Base-by-base conservation (phyloP, 2,888 invertebrate genomes). In the Pseudococcus viburni region DNA sequence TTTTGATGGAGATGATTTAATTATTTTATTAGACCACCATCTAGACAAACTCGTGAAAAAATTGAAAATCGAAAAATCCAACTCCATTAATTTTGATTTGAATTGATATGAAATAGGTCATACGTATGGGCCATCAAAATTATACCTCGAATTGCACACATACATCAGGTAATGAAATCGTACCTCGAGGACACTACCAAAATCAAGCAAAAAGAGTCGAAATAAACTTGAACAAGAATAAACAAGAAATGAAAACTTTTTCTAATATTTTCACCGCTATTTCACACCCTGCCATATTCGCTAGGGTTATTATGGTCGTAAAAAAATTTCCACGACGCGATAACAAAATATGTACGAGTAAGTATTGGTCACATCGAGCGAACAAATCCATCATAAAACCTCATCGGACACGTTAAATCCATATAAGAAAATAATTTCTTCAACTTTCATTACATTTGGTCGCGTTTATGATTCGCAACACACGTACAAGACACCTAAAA, bases 401-500 rank as follows among this genome's bases (percentile, higher is more conserved):
- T 73, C 73, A 17, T 73, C 33, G 73, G 73, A 73, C 73, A 73
- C 73, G 73, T 73, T 73, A 73, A 73, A 73, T 33, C 73, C 73
- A 68, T 68, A 68, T 68, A 22, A 4, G 26, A 22, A 68, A 68
- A 55, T 55, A 33, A 73, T 73, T 73, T 15, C 33, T 8, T 7
- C 33, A 73, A 33, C 33, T 73, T 73, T 73, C 33, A 73, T 73
- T 73, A 73, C 33, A 73, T 73, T 73, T 73, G 33, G 73, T 73
- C 73, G 33, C 33, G 33, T 73, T 73, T 73, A 73, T 33, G 73
- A 26, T 33, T 42, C 42, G 42, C 42, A 42, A 33, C 33, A 73
- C 22, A 68, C 64, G 64, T 64, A 22, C 11, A 6, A 17, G 22
- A 11, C 22, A 22, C 64, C 22, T n/a, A 4, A 17, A 73, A 22